A percentile compares a stretch with the other conserved stretches of the same genome.
These are phyloP conservation scores for Nowickia ferox DNA, from an alignment of 2,888 invertebrate genomes.

Conservation along the genomic window DNA sequence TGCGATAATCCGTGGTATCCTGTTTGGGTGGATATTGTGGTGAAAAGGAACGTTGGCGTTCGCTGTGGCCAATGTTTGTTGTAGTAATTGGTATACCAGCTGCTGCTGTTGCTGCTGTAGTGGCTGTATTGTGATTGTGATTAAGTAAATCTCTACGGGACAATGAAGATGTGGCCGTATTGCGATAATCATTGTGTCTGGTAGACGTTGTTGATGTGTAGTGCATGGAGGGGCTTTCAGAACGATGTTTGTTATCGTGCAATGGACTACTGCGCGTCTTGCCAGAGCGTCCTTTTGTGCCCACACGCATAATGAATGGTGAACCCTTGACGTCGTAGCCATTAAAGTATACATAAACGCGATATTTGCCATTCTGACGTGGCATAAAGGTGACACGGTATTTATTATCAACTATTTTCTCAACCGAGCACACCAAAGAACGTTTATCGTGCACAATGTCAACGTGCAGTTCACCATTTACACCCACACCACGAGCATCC, in stretches of 20 bases:
- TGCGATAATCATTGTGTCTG: conserved; percentile 81
- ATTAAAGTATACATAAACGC: conserved; percentile 96
- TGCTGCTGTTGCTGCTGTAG: conserved; percentile 52
- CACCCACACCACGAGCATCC: conserved; percentile 90
- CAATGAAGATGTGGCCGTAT: conserved; percentile 75
- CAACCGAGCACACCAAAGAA: conserved; percentile 92
- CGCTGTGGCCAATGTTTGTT: conserved; percentile 64
- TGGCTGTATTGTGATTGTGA: conserved; percentile 74
- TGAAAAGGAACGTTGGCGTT: conserved; percentile 81
- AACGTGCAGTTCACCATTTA: conserved; percentile 93
- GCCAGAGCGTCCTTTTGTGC: conserved; percentile 86
- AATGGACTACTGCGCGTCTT: conserved; percentile 85
- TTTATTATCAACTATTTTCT: conserved; percentile 90
- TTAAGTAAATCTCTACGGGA: conserved; percentile 77
- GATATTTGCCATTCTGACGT: conserved; percentile 90
- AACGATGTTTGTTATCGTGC: conserved; percentile 84
- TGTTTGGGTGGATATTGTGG: conserved; percentile 82
- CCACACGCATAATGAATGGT: conserved; percentile 93
- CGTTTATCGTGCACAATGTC: conserved; percentile 95
- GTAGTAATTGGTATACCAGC: conserved; percentile 47
- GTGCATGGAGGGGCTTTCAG: conserved; percentile 83
- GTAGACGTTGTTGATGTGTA: conserved; percentile 81
- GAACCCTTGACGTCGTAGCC: conserved; percentile 93
- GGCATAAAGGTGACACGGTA: conserved; percentile 92
- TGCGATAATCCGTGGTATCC: conserved; percentile 81